phyloP scores from a whole-genome alignment of 2,113 vertebrate species.

The Maccullochella peelii region DNA sequence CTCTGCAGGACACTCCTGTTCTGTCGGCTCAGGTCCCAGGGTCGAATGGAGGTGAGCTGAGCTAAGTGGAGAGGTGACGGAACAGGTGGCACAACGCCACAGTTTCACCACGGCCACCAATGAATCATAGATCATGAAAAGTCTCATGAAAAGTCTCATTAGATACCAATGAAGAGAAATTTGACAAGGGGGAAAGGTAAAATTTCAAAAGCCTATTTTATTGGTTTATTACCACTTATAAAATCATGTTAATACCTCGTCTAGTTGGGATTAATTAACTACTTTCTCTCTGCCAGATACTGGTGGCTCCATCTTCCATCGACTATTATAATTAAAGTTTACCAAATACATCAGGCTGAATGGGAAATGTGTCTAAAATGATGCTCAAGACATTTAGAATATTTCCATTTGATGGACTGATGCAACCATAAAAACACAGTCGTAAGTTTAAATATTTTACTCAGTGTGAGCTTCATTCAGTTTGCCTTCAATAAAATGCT shows the following conservation, averaged over 20 bases:
- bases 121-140: slow-evolving; percentile 13
- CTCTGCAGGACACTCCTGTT: slow-evolving; percentile 43
- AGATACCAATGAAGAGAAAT: not conserved
- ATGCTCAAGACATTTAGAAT: slow-evolving; percentile 11
- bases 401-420: not conserved
- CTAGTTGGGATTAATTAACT: slow-evolving; percentile 41
- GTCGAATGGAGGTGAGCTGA: slow-evolving; percentile 42
- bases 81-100: slow-evolving; percentile 25
- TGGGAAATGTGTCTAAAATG: not conserved
- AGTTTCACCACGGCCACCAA: slow-evolving; percentile 8
- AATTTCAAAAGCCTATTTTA: not conserved
- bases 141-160: too few relatives aligned
- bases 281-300: slow-evolving; percentile 15
- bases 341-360: not conserved
- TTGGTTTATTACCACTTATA: slow-evolving; percentile 29
- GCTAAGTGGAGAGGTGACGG: slow-evolving; percentile 30
- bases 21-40: slow-evolving; percentile 39
- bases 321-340: not conserved
- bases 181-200: slow-evolving; percentile 15
- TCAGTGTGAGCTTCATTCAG: not conserved
- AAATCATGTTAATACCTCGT: slow-evolving; percentile 32
- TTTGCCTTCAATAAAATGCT: not conserved
- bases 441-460: not conserved
- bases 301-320: not conserved
- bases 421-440: not conserved